A percentile compares a stretch with the other conserved stretches of the same genome.
Conservation (phyloP, 2,113 vertebrate genomes). For the Atractosteus spatula region DNA sequence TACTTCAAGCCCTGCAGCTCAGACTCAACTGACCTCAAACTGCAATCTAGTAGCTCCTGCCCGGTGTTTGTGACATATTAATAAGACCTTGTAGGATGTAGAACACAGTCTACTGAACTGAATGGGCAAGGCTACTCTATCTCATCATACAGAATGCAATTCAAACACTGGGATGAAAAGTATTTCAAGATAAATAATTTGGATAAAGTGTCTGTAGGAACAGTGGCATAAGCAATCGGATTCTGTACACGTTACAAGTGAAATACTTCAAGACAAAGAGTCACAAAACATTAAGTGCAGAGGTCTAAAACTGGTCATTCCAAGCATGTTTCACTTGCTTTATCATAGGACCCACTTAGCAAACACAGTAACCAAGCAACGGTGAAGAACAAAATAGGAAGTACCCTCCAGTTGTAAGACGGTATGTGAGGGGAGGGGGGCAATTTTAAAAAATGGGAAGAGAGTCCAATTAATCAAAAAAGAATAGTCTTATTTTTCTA, state of each 20-base stretch:
- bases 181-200: background rate
- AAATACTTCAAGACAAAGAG: background rate
- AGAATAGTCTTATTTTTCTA: no score
- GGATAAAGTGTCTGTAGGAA: background rate
- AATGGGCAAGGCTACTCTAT: background rate
- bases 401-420: background rate
- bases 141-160: constrained; percentile 32
- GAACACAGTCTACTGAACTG: no score
- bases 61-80: no score
- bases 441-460: background rate
- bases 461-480: no score
- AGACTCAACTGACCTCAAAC: no score
- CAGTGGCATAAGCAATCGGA: background rate
- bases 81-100: no score
- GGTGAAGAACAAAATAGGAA: background rate
- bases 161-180: constrained; percentile 33
- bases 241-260: no score
- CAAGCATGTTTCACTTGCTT: background rate
- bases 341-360: background rate
- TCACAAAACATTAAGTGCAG: background rate
- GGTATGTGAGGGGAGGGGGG: no score
- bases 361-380: constrained; percentile 15
- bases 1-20: no score
- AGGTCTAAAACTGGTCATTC: constrained; percentile 3
- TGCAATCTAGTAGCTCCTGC: no score